A percentile compares a stretch with the other conserved stretches of the same genome.
Conservation (phyloP, 2,797 vertebrate genomes). For the Phoebastria nigripes region DNA sequence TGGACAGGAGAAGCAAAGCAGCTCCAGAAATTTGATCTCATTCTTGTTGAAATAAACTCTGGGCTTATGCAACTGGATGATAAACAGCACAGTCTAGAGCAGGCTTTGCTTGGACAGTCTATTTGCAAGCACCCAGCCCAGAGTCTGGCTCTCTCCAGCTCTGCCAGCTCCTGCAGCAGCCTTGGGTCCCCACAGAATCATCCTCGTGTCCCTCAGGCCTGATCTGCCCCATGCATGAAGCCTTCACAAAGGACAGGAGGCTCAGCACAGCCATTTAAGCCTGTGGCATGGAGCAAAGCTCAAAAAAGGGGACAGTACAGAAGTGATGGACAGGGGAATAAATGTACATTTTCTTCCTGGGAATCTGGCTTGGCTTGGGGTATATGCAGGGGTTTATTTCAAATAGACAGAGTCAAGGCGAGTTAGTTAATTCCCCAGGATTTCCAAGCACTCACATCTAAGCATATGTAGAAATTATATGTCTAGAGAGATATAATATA, state of each 20-base stretch:
- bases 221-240: background rate
- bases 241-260: background rate
- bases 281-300: background rate
- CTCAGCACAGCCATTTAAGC: background rate
- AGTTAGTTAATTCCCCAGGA: background rate
- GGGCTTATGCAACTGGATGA: background rate
- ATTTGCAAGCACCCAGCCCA: background rate
- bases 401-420: background rate
- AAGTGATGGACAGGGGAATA: background rate
- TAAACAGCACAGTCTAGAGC: background rate
- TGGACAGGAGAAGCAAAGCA: background rate
- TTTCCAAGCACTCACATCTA: background rate
- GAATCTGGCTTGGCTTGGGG: background rate
- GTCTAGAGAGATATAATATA: background rate
- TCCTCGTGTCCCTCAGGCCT: background rate
- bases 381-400: background rate
- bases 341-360: background rate
- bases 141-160: background rate
- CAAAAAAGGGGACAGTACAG: background rate
- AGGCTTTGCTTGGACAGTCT: background rate
- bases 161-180: background rate
- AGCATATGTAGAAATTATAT: background rate
- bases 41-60: background rate
- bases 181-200: background rate
- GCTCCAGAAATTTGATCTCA: background rate